These are phyloP conservation scores for Micromesistius poutassou DNA, from an alignment of 2,797 vertebrate species.

Conservation along the genomic window DNA sequence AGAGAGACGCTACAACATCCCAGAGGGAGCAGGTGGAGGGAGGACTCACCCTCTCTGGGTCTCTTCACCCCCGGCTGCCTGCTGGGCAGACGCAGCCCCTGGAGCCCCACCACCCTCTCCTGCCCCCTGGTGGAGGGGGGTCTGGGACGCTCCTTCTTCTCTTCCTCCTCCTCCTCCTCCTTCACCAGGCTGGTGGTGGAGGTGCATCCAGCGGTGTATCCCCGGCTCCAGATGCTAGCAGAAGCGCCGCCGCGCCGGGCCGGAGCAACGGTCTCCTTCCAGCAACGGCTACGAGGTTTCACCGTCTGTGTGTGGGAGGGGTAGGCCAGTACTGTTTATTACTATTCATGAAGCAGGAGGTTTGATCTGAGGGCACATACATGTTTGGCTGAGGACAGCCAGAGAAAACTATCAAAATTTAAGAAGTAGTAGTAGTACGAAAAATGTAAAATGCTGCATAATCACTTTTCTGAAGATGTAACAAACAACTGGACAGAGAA, in stretches of 20 bases:
- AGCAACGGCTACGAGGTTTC: slow-evolving; percentile 73
- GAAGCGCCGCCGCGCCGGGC: slow-evolving; percentile 23
- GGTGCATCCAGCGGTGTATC: slow-evolving; percentile 42
- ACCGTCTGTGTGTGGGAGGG: slow-evolving; percentile 51
- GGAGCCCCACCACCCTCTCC: slow-evolving; percentile 70
- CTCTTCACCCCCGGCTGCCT: slow-evolving; percentile 79
- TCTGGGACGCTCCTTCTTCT: neutral
- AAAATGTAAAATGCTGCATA: too few relatives aligned
- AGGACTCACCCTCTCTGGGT: slow-evolving; percentile 77
- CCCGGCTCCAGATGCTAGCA: slow-evolving; percentile 84
- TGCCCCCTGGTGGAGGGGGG: slow-evolving; percentile 71
- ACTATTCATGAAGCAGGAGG: neutral
- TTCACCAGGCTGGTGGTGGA: slow-evolving; percentile 22
- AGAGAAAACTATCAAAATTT: neutral
- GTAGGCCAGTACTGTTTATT: neutral
- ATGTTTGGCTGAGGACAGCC: neutral
- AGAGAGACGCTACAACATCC: neutral
- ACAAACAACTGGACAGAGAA: too few relatives aligned
- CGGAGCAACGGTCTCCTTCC: slow-evolving; percentile 60
- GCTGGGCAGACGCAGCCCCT: slow-evolving; percentile 69
- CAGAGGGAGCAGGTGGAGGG: neutral
- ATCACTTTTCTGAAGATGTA: too few relatives aligned
- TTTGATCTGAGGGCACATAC: neutral
- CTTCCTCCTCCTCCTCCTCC: slow-evolving; percentile 41
- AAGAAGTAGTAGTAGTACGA: too few relatives aligned